Percentiles rank a stretch among this genome's conserved stretches.
phyloP scores from a whole-genome alignment of 2,113 vertebrate genomes.

The Chrysemys picta region DNA sequence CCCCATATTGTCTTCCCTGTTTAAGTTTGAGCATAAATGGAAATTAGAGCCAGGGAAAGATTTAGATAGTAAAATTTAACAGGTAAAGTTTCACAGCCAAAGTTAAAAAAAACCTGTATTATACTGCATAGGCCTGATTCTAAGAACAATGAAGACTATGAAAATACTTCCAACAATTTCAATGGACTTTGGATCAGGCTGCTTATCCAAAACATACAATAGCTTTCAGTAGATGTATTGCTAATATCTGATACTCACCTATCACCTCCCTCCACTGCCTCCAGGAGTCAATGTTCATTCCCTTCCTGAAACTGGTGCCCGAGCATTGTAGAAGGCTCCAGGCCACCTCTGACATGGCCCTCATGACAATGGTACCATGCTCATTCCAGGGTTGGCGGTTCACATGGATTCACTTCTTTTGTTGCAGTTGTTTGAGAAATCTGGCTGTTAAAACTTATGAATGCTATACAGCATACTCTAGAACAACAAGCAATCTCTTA shows the following conservation, averaged over 20 bases:
- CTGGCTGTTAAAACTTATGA: neutral
- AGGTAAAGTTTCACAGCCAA: neutral
- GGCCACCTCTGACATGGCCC: neutral
- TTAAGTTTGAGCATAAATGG: neutral
- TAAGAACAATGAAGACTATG: neutral
- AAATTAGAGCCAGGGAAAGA: neutral
- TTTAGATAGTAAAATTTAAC: fast-evolving
- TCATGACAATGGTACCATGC: neutral
- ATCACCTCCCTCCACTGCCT: neutral
- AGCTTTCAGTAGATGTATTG: neutral
- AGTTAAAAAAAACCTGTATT: neutral
- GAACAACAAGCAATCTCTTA: fast-evolving
- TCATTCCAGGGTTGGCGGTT: neutral
- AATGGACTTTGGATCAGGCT: neutral
- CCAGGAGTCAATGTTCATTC: neutral
- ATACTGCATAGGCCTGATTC: neutral
- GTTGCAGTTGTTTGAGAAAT: neutral
- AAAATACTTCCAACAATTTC: fast-evolving
- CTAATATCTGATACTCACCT: neutral
- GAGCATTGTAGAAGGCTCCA: neutral
- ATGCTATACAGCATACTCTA: neutral
- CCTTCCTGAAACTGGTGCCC: neutral
- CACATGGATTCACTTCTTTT: neutral
- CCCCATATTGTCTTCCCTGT: neutral
- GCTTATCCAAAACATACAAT: neutral